Evolutionary conservation across 2,797 vertebrate genomes (phyloP), one percentile per base, ranked within the genome.

Genomic region (Tragopan temminckii): DNA sequence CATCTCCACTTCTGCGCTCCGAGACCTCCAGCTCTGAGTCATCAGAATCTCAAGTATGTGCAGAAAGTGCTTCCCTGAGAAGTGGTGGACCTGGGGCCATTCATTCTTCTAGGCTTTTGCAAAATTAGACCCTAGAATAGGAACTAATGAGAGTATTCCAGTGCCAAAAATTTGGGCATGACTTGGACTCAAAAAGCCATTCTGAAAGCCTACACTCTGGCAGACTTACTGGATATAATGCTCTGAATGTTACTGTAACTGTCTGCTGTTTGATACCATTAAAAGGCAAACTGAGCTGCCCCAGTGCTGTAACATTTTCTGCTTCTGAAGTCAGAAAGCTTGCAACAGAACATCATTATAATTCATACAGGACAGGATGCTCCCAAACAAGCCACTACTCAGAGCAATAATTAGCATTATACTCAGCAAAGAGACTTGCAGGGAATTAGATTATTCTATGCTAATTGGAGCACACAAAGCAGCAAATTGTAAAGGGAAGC

Each of bases 1-100:
- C 1, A 1, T 2, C 52, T 58, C 78, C 55, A 40, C 33, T 3
- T 5, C 62, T 9, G 29, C 6, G 13, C 33, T 64, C 24, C 58
- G 81, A 31, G 24, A 59, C 25, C 40, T 81, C 14, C 71, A 19
- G 35, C 66, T 59, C n/a, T 45, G 7, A 3, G 46, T 17, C 8
- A 2, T 4, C 43, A 2, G 27, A n/a, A 17, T 36, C 12, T 10
- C 0, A 19, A 42, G 68, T 0, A 0, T 0, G 4, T 8, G 68
- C 71, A 63, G 27, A 7, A 82, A 67, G 55, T 0, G 27, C 50
- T 87, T 31, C 2, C 11, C 4, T 20, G 52, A 25, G 24, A 38
- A 62, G 21, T 0, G 20, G 53, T 5, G 62, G 76, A 43, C 0
- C 0, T 0, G 1, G 0, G 8, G 19, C 5, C 14, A 0, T 19